Evolutionary conservation across 37 sponge, comb jelly and placozoan genomes (phyloP), one percentile per base, ranked within the genome.

Genomic region (Oopsacas minuta): DNA sequence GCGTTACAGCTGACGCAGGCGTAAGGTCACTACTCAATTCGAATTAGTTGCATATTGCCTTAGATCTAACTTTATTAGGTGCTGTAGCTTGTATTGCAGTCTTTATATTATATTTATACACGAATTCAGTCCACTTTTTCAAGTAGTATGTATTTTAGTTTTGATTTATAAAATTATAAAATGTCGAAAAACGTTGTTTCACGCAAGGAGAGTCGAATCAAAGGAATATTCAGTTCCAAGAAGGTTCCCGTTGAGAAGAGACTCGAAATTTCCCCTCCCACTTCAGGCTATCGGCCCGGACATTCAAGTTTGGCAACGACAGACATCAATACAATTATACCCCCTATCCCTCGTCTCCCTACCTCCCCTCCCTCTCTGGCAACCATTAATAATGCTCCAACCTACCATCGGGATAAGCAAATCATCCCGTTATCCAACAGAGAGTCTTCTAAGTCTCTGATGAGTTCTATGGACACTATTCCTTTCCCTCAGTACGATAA

Each of bases 221-320:
- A 61, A 12, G 75, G 75, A 10, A 25, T 61, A n/a, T 61, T 61
- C 28, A 61, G 75, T 12, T 61, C 75, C 22, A 61, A 61, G 22
- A 61, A 61, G 75, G 22, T 3, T 25, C 17, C 22, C 75, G 30
- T n/a, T 61, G 75, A 61, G 20, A 10, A n/a, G 30, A 3, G 30
- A 61, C 75, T 12, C 22, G 75, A 61, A 34, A 61, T 61, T 25
- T 61, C 75, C 75, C 75, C 75, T 61, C 75, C 75, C 75, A 61
- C 75, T 12, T 61, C 30, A 10, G 28, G 75, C 75, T 61, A 61
- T 34, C 75, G 30, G 5, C 75, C 75, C 30, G 75, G 75, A 20
- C 17, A 7, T 34, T 20, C 7, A 3, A 61, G 30, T 34, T 32
- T 61, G 28, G 75, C 75, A 12, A 61, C 75, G 32, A 61, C 75